Conservation (phyloP, 1,140 invertebrate genomes). For the Heliconius himera region DNA sequence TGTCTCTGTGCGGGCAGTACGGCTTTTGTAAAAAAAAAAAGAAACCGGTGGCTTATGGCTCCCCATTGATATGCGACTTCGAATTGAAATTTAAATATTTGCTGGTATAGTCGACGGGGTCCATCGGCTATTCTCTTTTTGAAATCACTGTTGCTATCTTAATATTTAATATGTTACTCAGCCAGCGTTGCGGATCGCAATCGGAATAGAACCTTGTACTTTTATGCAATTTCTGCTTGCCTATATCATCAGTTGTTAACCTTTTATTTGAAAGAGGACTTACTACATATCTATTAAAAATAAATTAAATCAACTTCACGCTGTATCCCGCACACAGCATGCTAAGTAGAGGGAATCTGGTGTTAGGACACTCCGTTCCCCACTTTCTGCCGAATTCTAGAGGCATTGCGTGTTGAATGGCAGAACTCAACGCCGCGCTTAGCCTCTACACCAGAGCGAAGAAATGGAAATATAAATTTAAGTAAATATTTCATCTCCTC, state of each 20-base stretch:
- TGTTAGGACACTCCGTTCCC: too few relatives aligned
- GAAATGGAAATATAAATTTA: too few relatives aligned
- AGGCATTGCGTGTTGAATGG: too few relatives aligned
- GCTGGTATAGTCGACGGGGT: slow-evolving; percentile 68
- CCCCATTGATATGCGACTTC: slow-evolving; percentile 80
- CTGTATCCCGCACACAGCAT: too few relatives aligned
- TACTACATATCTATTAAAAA: too few relatives aligned
- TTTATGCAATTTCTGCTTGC: neutral
- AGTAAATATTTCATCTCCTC: too few relatives aligned
- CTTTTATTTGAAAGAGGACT: neutral
- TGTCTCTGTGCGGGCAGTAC: slow-evolving; percentile 71
- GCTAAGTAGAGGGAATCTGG: too few relatives aligned
- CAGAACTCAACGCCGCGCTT: too few relatives aligned
- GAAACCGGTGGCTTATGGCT: slow-evolving; percentile 78
- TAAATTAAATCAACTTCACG: too few relatives aligned
- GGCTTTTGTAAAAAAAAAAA: slow-evolving; percentile 60
- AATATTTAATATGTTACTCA: slow-evolving; percentile 73
- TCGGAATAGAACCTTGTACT: slow-evolving; percentile 25
- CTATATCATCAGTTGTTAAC: neutral
- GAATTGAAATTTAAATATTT: slow-evolving; percentile 82
- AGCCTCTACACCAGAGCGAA: too few relatives aligned
- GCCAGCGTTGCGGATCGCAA: slow-evolving; percentile 34
- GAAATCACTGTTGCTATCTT: slow-evolving; percentile 72
- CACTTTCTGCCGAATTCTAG: too few relatives aligned
- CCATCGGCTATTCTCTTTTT: slow-evolving; percentile 73